These are phyloP conservation scores for Lottia gigantea DNA, from an alignment of 2,888 invertebrate species.

Conservation along the genomic window DNA sequence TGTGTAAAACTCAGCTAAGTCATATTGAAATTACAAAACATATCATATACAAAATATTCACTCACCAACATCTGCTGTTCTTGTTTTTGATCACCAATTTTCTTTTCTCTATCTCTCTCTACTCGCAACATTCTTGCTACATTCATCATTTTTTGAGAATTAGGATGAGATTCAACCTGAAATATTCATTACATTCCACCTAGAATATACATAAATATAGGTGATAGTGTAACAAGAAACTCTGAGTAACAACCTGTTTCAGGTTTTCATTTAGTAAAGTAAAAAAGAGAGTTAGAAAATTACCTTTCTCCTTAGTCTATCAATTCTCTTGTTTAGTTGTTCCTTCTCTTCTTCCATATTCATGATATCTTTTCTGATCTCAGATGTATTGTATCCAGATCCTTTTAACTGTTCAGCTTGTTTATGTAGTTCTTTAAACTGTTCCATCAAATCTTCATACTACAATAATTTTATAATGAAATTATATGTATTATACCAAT, in stretches of 20 bases:
- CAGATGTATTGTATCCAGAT: conserved; percentile 77
- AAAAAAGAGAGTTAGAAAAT: not conserved
- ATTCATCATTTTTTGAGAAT: conserved; percentile 76
- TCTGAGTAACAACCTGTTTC: too few relatives aligned
- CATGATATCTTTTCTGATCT: conserved; percentile 85
- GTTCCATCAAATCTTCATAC: conserved; percentile 81
- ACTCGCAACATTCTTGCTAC: conserved; percentile 72
- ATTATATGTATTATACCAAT: not conserved
- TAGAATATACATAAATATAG: too few relatives aligned
- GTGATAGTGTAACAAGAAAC: too few relatives aligned
- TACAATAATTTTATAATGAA: conserved; percentile 48
- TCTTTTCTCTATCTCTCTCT: conserved; percentile 74
- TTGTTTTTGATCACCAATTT: conserved; percentile 73
- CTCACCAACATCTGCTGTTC: conserved; percentile 72
- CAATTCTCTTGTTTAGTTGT: conserved; percentile 76
- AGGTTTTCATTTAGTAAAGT: too few relatives aligned
- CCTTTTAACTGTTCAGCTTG: conserved; percentile 75
- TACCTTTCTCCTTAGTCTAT: conserved; percentile 73
- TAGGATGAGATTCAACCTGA: conserved; percentile 76
- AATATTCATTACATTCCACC: conserved; percentile 19
- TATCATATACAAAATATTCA: not conserved
- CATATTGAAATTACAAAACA: too few relatives aligned
- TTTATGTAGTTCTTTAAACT: conserved; percentile 84
- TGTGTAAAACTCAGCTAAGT: too few relatives aligned
- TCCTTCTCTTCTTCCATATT: conserved; percentile 89